These are phyloP conservation scores for Brachyhypopomus occidentalis DNA, from an alignment of 2,113 vertebrate species.

Conservation along the genomic window DNA sequence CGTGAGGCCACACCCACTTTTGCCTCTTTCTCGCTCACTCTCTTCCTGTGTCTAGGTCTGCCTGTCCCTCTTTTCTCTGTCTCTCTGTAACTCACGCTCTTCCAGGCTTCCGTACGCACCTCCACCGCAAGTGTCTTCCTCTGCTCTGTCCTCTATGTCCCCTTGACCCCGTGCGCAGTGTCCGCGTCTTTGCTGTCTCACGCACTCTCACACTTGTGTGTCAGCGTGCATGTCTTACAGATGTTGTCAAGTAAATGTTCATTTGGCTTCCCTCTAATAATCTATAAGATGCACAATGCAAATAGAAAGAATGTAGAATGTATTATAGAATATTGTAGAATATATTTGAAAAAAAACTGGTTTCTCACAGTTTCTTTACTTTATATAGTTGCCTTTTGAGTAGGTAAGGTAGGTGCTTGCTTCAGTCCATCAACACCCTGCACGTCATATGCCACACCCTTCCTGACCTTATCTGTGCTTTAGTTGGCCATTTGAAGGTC, in stretches of 20 bases:
- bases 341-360: too few relatives aligned
- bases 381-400: too few relatives aligned
- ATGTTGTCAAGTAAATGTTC: not conserved
- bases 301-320: not conserved
- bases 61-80: not conserved
- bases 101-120: not conserved
- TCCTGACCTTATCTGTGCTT: not conserved
- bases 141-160: not conserved
- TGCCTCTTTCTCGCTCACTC: not conserved
- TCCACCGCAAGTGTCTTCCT: too few relatives aligned
- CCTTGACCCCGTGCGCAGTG: not conserved
- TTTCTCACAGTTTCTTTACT: too few relatives aligned
- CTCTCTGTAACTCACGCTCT: not conserved
- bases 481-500: conserved; percentile 8
- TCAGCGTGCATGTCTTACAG: not conserved
- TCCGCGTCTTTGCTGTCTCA: not conserved
- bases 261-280: not conserved
- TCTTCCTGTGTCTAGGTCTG: not conserved
- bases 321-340: not conserved
- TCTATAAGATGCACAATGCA: not conserved
- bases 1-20: not conserved
- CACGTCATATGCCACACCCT: too few relatives aligned
- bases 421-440: too few relatives aligned
- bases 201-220: not conserved
- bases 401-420: too few relatives aligned